A percentile compares a stretch with the other conserved stretches of the same genome.
Conservation (phyloP, 2,888 invertebrate species). For the Acronicta alni region DNA sequence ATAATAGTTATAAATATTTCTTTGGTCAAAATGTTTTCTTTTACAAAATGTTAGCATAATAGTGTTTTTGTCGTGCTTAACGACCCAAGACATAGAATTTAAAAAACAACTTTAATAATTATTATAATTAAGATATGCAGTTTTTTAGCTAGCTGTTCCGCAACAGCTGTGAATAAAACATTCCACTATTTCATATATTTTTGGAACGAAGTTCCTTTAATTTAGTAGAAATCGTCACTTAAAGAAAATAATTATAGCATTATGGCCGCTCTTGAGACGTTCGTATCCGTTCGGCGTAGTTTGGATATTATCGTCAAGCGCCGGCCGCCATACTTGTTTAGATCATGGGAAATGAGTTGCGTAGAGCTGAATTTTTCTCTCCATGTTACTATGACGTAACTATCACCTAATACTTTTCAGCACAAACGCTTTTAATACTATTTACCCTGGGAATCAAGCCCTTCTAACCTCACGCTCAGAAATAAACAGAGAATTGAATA, state of each 20-base stretch:
- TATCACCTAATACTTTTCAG: neutral
- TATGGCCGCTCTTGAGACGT: too few species aligned
- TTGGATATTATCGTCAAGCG: too few species aligned
- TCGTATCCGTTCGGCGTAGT: too few species aligned
- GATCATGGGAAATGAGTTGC: too few species aligned
- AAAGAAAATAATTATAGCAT: too few species aligned
- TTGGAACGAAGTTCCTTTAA: too few species aligned
- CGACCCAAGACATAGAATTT: conserved; percentile 9
- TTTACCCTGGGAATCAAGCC: too few species aligned
- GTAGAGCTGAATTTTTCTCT: neutral
- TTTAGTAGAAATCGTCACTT: too few species aligned
- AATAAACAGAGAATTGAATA: too few species aligned
- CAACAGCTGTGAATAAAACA: neutral
- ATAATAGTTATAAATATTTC: conserved; percentile 18
- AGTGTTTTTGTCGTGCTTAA: conserved; percentile 15
- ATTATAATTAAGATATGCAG: neutral
- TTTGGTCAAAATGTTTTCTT: conserved; percentile 10
- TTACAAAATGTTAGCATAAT: neutral
- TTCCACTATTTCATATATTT: neutral
- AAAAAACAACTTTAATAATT: neutral
- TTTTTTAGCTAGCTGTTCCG: neutral
- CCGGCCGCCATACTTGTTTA: too few species aligned
- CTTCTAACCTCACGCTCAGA: too few species aligned
- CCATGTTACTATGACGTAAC: neutral
- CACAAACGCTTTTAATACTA: too few species aligned